phyloP scores from a whole-genome alignment of 2,113 vertebrate species.

The Thryonomys swinderianus region DNA sequence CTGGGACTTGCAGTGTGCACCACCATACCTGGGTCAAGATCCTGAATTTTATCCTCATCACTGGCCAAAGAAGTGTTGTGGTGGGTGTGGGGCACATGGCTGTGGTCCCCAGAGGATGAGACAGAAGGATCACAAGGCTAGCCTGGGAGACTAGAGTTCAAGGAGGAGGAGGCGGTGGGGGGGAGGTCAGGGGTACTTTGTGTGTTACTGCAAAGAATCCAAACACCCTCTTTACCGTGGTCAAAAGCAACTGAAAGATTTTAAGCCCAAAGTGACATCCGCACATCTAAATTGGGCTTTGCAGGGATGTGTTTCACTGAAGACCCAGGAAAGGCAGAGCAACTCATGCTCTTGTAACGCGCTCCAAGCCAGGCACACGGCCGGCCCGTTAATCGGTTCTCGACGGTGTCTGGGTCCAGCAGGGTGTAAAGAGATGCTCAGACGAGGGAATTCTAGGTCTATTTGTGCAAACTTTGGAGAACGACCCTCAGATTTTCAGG shows the following conservation, averaged over 20 bases:
- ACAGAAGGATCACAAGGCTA: background rate
- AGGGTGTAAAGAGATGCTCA: background rate
- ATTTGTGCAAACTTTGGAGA: background rate
- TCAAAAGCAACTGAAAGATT: background rate
- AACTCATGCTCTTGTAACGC: background rate
- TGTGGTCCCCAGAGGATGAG: background rate
- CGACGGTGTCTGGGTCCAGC: too few species aligned
- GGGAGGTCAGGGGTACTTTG: background rate
- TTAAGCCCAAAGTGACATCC: background rate
- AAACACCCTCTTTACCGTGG: background rate
- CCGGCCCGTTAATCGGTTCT: background rate
- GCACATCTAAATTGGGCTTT: background rate
- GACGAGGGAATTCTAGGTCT: background rate
- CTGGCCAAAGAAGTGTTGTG: background rate
- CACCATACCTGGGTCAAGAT: background rate
- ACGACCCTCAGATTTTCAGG: background rate
- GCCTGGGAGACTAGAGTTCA: background rate
- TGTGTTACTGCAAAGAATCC: background rate
- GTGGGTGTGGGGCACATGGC: background rate
- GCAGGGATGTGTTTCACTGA: background rate
- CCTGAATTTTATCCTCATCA: background rate
- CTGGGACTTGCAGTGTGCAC: background rate
- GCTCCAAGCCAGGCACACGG: background rate
- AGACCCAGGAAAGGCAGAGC: background rate
- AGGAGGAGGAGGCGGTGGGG: background rate